Conservation (phyloP, 2,888 invertebrate genomes). For the Melanargia galathea region DNA sequence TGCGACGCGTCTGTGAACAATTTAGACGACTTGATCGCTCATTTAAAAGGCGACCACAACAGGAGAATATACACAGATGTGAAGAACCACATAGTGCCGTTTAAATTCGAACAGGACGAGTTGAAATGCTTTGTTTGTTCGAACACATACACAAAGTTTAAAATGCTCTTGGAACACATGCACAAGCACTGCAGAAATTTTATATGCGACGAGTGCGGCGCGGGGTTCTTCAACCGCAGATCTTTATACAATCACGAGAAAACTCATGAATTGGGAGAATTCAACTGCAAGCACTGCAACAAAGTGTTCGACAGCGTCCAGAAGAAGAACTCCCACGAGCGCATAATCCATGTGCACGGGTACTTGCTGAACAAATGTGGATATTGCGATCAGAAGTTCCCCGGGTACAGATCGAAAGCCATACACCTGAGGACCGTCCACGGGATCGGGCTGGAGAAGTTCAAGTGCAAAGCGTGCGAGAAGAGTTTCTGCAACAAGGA, state of each 20-base stretch:
- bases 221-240: slow-evolving; percentile 45
- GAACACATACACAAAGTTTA: slow-evolving; percentile 46
- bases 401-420: slow-evolving; percentile 40
- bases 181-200: slow-evolving; percentile 56
- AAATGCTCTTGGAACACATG: slow-evolving; percentile 53
- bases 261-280: slow-evolving; percentile 42
- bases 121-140: slow-evolving; percentile 53
- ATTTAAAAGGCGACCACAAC: slow-evolving; percentile 55
- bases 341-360: slow-evolving; percentile 36
- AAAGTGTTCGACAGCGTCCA: slow-evolving; percentile 41
- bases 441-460: slow-evolving; percentile 33
- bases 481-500: slow-evolving; percentile 41
- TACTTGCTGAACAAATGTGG: slow-evolving; percentile 41
- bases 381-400: slow-evolving; percentile 42
- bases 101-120: slow-evolving; percentile 45
- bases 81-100: slow-evolving; percentile 61
- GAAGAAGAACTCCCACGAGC: slow-evolving; percentile 43
- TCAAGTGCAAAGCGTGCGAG: slow-evolving; percentile 46
- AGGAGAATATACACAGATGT: slow-evolving; percentile 58
- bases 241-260: slow-evolving; percentile 40
- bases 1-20: slow-evolving; percentile 50
- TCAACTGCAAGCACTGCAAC: slow-evolving; percentile 43
- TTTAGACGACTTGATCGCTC: slow-evolving; percentile 56
- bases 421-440: slow-evolving; percentile 45
- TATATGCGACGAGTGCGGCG: slow-evolving; percentile 52